Evolutionary conservation across 92 coral and sea anemone genomes (phyloP), one percentile per base, ranked within the genome.

Genomic region (Phenganax stokvisi): DNA sequence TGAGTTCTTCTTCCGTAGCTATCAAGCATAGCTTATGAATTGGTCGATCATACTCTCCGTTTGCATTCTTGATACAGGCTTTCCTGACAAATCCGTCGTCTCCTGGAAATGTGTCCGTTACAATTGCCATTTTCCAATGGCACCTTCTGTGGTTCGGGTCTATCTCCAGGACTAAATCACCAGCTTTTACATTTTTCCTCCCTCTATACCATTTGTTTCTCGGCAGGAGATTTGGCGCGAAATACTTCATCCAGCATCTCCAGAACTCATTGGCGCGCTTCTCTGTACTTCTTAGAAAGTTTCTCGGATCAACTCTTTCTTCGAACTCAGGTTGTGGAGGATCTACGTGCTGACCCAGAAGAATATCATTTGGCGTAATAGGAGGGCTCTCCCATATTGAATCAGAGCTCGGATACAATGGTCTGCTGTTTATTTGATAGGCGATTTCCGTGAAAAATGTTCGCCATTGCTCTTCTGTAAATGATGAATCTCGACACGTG

Each of bases 401-500:
- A 12, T 85, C 85, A 0, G 87, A 89, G 56, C 90, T 89, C 27
- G 90, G 92, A 62, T 85, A 89, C 25, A 89, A 44, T 0, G 90
- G 89, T 44, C 81, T 44, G 25, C 75, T 70, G 75, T 70, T 70
- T 12, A 70, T 70, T 29, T 70, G 75, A 27, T 69, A 69, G 74
- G 74, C 25, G 62, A 83, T 73, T 47, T 88, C 91, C 0, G 88
- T 57, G 9, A 88, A 76, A 58, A 85, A 81, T 11, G 89, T 88
- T 16, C 89, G 57, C 91, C 91, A 89, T 62, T 89, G 89, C 72
- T 89, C 92, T 56, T 89, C 86, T 1, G 92, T 89, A 51, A 80
- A 78, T 9, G 88, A 75, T 64, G 87, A 90, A 72, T 81, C 83
- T 71, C 84, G 87, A 74, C 92, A 84, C 72, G 86, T 83, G 54